Percentiles rank a stretch among this genome's conserved stretches.
These are phyloP conservation scores for Synchiropus splendidus DNA, from an alignment of 2,113 vertebrate genomes.

Conservation along the genomic window DNA sequence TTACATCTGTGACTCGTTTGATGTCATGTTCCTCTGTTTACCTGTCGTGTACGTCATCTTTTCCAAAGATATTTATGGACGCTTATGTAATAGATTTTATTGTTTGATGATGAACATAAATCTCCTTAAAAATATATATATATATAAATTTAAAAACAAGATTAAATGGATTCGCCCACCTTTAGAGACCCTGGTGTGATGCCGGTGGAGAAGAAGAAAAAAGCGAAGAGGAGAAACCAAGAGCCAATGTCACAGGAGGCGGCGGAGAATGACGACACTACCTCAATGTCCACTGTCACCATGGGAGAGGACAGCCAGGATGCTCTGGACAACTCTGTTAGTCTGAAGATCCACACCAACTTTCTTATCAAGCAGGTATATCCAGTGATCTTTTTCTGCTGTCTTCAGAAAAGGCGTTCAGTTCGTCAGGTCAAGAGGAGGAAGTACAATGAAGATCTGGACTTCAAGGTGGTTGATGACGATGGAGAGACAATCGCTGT, in stretches of 20 bases:
- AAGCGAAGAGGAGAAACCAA: conserved; percentile 91
- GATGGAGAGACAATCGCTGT: conserved; percentile 95
- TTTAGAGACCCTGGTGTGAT: conserved; percentile 72
- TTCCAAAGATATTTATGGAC: too few species aligned
- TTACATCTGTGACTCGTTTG: too few species aligned
- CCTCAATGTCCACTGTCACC: conserved; percentile 68
- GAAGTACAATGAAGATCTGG: conserved; percentile 94
- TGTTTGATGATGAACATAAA: too few species aligned
- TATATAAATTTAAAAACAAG: too few species aligned
- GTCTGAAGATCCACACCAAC: conserved; percentile 3
- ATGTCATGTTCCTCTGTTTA: too few species aligned
- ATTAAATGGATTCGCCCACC: too few species aligned
- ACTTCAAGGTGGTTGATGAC: conserved; percentile 97
- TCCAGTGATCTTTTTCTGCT: background rate
- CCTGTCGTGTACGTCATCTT: too few species aligned
- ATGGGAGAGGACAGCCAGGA: conserved; percentile 84
- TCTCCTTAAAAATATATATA: too few species aligned
- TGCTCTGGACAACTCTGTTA: conserved; percentile 80
- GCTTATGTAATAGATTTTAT: too few species aligned
- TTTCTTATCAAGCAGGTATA: too few species aligned
- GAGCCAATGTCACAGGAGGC: conserved; percentile 73
- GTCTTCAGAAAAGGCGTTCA: conserved; percentile 82
- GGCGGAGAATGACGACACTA: conserved; percentile 78
- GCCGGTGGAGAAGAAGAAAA: conserved; percentile 94
- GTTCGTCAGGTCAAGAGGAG: conserved; percentile 93